Conservation (phyloP, 2,888 invertebrate species). For the Teleiodes luculella region DNA sequence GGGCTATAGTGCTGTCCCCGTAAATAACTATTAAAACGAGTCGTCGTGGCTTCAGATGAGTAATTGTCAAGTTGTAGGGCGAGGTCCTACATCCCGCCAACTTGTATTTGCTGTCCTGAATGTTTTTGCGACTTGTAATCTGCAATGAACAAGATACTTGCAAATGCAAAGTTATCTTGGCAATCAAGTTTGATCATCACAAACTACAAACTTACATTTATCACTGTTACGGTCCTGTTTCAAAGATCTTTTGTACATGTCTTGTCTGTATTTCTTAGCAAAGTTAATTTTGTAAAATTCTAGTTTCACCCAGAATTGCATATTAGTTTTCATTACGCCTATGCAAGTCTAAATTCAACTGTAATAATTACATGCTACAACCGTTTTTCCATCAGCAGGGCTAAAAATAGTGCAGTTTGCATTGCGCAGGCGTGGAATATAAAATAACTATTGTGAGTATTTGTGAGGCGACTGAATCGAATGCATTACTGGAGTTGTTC, state of each 20-base stretch:
- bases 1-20: conserved; percentile 36
- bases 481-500: not conserved
- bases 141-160: not conserved
- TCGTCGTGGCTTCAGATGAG: conserved; percentile 38
- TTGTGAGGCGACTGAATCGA: not conserved
- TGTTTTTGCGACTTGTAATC: not conserved
- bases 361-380: conserved; percentile 47
- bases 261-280: not conserved
- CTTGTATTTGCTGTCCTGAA: not conserved
- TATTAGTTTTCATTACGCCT: conserved; percentile 46
- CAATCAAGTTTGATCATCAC: not conserved
- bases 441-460: not conserved
- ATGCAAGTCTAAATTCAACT: conserved; percentile 47
- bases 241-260: not conserved
- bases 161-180: not conserved
- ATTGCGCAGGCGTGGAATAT: conserved; percentile 11
- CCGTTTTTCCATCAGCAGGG: conserved; percentile 37
- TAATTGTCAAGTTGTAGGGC: conserved; percentile 39
- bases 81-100: conserved; percentile 23
- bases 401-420: conserved; percentile 41
- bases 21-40: conserved; percentile 41
- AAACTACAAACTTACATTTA: not conserved
- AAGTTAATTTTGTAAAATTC: conserved; percentile 18
- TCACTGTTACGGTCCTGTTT: not conserved
- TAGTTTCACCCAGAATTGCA: conserved; percentile 38